Conservation (phyloP, 2,888 invertebrate genomes). For the Vannuccia rotundouncinata region DNA sequence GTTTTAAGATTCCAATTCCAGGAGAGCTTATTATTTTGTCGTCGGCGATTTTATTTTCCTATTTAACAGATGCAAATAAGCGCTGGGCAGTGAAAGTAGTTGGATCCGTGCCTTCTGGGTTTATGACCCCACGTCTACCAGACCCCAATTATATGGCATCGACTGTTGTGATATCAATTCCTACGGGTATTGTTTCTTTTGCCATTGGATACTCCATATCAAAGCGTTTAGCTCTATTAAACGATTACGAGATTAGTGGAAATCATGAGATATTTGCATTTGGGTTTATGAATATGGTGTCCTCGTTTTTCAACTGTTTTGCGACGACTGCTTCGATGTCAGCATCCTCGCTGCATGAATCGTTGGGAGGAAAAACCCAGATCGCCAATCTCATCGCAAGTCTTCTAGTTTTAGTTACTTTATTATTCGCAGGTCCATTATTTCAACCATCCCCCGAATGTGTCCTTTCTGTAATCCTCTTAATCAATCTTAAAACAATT, state of each 20-base stretch:
- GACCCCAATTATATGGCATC: slow-evolving; percentile 30
- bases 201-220: slow-evolving; percentile 54
- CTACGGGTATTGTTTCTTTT: slow-evolving; percentile 49
- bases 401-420: slow-evolving; percentile 67
- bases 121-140: slow-evolving; percentile 18
- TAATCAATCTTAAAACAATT: slow-evolving; percentile 54
- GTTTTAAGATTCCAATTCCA: slow-evolving; percentile 52
- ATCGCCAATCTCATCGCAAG: slow-evolving; percentile 72
- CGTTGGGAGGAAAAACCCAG: slow-evolving; percentile 78
- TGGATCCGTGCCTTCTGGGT: slow-evolving; percentile 39
- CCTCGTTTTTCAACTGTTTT: slow-evolving; percentile 44
- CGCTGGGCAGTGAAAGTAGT: slow-evolving; percentile 39
- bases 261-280: slow-evolving; percentile 45
- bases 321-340: slow-evolving; percentile 57
- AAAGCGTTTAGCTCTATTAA: slow-evolving; percentile 55
- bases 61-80: slow-evolving; percentile 32
- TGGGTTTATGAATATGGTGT: slow-evolving; percentile 36
- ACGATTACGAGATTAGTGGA: slow-evolving; percentile 55
- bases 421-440: slow-evolving; percentile 79
- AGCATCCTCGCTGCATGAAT: slow-evolving; percentile 67
- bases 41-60: slow-evolving; percentile 40
- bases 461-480: slow-evolving; percentile 54
- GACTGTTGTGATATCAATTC: slow-evolving; percentile 29
- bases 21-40: slow-evolving; percentile 47
- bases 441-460: slow-evolving; percentile 78